Percentiles rank a stretch among this genome's conserved stretches.
Conservation (phyloP, 2,888 invertebrate species). For the Amorpha juglandis region DNA sequence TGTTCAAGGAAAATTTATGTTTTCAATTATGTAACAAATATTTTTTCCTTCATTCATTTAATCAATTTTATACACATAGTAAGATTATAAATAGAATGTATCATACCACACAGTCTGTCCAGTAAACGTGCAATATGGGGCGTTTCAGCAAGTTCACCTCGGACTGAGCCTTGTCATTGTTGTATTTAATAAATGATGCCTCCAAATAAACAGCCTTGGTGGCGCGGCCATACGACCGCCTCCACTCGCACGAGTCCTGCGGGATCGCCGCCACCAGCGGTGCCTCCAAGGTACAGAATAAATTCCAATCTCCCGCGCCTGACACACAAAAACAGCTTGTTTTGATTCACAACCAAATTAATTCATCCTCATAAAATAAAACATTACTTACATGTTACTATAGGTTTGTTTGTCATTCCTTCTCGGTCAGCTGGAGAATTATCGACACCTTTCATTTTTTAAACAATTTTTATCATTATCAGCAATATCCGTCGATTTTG, state of each 20-base stretch:
- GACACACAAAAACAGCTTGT: conserved; percentile 38
- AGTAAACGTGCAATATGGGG: conserved; percentile 96
- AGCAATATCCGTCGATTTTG: conserved; percentile 61
- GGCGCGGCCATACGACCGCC: conserved; percentile 93
- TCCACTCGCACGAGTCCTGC: conserved; percentile 95
- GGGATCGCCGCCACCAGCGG: conserved; percentile 92
- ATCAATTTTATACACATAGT: not conserved
- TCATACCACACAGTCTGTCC: conserved; percentile 96
- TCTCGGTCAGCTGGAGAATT: conserved; percentile 74
- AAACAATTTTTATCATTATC: conserved; percentile 66
- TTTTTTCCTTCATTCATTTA: not conserved
- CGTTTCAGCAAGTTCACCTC: conserved; percentile 92
- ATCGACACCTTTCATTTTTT: conserved; percentile 86
- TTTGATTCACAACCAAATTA: conserved; percentile 29
- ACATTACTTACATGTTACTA: conserved; percentile 88
- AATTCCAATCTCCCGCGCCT: conserved; percentile 94
- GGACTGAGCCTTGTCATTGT: conserved; percentile 88
- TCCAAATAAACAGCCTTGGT: conserved; percentile 93
- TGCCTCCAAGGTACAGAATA: conserved; percentile 92
- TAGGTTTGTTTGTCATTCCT: conserved; percentile 88
- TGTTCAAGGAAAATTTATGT: not conserved
- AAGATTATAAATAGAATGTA: conserved; percentile 24
- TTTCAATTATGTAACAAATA: conserved; percentile 3
- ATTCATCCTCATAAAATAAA: conserved; percentile 27
- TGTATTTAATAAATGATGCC: conserved; percentile 92